Conservation (phyloP, 2,888 invertebrate species). For the Hemistola chrysoprasaria region DNA sequence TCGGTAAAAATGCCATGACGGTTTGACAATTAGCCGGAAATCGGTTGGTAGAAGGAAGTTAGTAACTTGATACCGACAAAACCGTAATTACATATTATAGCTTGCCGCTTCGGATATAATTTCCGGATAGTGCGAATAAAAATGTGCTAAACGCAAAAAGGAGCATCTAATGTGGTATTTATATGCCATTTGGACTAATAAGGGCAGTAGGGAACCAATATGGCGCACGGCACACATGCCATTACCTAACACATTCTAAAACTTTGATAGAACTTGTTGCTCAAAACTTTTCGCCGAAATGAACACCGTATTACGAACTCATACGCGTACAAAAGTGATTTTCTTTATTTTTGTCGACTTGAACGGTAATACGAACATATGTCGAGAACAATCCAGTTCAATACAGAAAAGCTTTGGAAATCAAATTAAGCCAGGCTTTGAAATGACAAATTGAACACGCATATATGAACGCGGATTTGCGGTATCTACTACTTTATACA, state of each 20-base stretch:
- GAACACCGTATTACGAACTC: conserved; percentile 3
- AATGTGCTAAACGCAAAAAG: too few relatives aligned
- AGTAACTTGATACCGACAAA: too few relatives aligned
- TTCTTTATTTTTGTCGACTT: conserved; percentile 20
- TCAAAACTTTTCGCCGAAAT: neutral
- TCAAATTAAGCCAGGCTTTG: conserved; percentile 32
- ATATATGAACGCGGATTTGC: conserved; percentile 19
- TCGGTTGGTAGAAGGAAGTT: conserved; percentile 38
- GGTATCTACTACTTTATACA: conserved; percentile 8
- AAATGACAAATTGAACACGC: conserved; percentile 30
- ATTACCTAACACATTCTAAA: too few relatives aligned
- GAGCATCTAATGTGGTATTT: too few relatives aligned
- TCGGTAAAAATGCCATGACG: too few relatives aligned
- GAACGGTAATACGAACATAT: conserved; percentile 25
- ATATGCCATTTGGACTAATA: too few relatives aligned
- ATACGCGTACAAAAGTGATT: conserved; percentile 7
- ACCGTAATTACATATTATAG: too few relatives aligned
- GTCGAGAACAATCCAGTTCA: conserved; percentile 28
- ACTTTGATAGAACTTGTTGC: neutral
- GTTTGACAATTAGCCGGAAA: conserved; percentile 42
- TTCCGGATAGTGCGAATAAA: too few relatives aligned
- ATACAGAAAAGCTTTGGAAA: conserved; percentile 26
- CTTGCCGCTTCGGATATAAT: conserved; percentile 32
- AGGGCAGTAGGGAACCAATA: too few relatives aligned
- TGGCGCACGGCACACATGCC: too few relatives aligned